phyloP scores from a whole-genome alignment of 2,888 invertebrate genomes.

The Agrotis exclamationis region DNA sequence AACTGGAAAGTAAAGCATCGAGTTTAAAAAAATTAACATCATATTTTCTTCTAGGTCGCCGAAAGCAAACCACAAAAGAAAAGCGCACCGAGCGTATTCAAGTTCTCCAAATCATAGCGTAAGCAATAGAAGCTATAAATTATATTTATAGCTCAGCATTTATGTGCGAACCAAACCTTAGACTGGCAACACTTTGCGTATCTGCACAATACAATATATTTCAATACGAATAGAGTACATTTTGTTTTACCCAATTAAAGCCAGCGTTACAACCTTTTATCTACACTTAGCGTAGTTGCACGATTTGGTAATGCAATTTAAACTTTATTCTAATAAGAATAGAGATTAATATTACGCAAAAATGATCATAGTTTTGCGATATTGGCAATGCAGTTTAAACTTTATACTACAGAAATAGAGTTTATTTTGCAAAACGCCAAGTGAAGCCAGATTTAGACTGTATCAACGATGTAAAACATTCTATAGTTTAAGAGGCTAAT shows the following conservation, averaged over 20 bases:
- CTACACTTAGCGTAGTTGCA: background rate
- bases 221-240: accelerated
- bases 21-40: too few species aligned
- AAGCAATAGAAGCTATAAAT: slow-evolving; percentile 42
- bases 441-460: slow-evolving; percentile 34
- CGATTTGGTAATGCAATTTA: background rate
- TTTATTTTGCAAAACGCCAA: background rate
- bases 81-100: slow-evolving; percentile 92
- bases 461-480: slow-evolving; percentile 48
- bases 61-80: slow-evolving; percentile 92
- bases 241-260: background rate
- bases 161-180: slow-evolving; percentile 47
- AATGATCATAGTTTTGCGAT: background rate
- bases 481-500: slow-evolving; percentile 51
- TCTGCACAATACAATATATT: background rate
- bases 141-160: slow-evolving; percentile 51
- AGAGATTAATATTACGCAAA: background rate
- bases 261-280: slow-evolving; percentile 36
- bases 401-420: background rate
- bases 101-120: slow-evolving; percentile 92
- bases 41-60: slow-evolving; percentile 86
- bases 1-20: too few species aligned
- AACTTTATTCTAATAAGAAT: background rate
- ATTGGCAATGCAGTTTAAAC: background rate
- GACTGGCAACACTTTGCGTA: slow-evolving; percentile 27